phyloP scores from a whole-genome alignment of 2,797 vertebrate genomes.

The Alectoris magna region DNA sequence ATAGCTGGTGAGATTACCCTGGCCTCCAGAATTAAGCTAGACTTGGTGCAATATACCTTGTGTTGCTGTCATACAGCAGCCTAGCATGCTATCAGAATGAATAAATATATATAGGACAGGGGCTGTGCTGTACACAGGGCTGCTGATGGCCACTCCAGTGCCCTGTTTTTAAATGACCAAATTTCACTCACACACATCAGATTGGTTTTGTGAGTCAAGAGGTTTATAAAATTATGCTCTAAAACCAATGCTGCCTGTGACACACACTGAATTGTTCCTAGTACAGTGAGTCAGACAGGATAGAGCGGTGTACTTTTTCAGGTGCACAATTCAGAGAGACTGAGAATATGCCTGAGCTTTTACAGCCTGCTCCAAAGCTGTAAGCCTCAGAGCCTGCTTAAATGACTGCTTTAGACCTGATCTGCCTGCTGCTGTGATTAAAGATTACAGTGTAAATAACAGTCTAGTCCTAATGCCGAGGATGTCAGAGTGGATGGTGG shows the following conservation, averaged over 20 bases:
- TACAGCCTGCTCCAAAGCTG: neutral
- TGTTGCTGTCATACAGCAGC: neutral
- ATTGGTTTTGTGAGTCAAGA: neutral
- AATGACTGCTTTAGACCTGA: neutral
- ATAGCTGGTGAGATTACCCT: neutral
- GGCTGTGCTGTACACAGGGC: neutral
- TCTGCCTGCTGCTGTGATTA: neutral
- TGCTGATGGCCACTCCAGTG: neutral
- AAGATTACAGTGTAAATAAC: neutral
- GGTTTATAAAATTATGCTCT: neutral
- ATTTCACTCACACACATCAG: neutral
- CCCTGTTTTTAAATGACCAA: neutral
- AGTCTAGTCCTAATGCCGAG: neutral
- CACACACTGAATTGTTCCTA: neutral
- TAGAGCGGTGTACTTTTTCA: neutral
- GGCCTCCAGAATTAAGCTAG: slow-evolving; percentile 31
- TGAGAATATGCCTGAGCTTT: neutral
- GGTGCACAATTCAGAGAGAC: neutral
- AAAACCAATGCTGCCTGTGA: neutral
- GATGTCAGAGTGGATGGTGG: neutral
- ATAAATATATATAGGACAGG: neutral
- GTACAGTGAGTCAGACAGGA: neutral
- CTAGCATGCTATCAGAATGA: neutral
- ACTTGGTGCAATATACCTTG: neutral
- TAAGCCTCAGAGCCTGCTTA: neutral